Evolutionary conservation across 2,888 invertebrate species (phyloP).

Genomic region (Protonemura montana): DNA sequence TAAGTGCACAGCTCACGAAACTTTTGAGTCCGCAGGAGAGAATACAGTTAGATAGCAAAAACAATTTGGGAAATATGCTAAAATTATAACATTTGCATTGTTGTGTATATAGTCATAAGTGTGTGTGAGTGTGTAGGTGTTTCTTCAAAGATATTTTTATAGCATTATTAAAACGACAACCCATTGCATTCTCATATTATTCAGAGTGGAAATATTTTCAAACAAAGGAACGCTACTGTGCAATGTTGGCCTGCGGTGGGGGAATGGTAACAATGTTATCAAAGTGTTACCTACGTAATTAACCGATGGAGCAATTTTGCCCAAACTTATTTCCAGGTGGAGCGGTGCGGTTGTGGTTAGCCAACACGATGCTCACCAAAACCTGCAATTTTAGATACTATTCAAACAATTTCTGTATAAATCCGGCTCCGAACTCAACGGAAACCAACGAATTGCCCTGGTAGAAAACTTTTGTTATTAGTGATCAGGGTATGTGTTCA

Average conservation of each 20-base stretch:
- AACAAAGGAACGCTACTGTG: neutral
- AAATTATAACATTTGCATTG: constrained; percentile 25
- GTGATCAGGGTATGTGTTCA: neutral
- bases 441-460: neutral
- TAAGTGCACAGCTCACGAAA: constrained; percentile 23
- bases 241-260: neutral
- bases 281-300: neutral
- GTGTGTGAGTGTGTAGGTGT: neutral
- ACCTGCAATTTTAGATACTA: constrained; percentile 7
- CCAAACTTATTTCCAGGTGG: neutral
- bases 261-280: neutral
- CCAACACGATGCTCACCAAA: neutral
- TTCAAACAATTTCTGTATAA: neutral
- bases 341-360: neutral
- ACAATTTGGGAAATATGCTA: constrained; percentile 22
- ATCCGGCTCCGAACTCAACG: neutral
- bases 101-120: neutral
- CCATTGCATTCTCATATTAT: neutral
- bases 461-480: neutral
- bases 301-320: neutral
- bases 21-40: neutral
- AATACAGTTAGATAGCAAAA: constrained; percentile 9
- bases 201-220: neutral
- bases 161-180: neutral
- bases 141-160: constrained; percentile 13